Evolutionary conservation across 2,113 vertebrate genomes (phyloP), one percentile per base, ranked within the genome.

Genomic region (Sterna hirundo): DNA sequence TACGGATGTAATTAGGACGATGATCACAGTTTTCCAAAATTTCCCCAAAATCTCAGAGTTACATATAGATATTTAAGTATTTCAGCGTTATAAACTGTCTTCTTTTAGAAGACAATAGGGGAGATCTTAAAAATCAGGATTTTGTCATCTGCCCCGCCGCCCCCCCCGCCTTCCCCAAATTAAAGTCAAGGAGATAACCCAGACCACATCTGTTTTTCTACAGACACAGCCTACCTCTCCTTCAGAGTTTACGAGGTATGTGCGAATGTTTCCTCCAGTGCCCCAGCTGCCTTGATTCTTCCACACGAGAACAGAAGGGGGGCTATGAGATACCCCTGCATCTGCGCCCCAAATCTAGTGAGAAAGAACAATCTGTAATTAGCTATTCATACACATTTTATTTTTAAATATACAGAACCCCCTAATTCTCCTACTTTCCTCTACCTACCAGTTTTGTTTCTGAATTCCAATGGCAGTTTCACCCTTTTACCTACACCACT

Each of bases 241-340:
- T 4, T 99, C 98, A 0, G 98, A 96, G 27, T 99, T 99, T 2
- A 99, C 94, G 76, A 99, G 97, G 78, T 97, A 95, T 2, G 99
- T 99, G 44, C 98, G 94, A 30, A 98, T 98, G 13, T 98, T 97
- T 58, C 95, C 98, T 83, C 99, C 99, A 0, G 98, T 98, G 52
- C 99, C 99, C 99, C 99, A 99, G 92, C 98, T 99, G 94, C 96
- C 97, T 97, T 99, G 99, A 71, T 97, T 99, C 97, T 99, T 99
- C 99, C 99, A 99, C 94, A 99, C 97, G 0, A 99, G 97, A 38
- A 99, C 98, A 40, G 99, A 97, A 4, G 99, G 99, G 10, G 99
- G 99, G 54, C 98, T 98, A 23, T 99, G 99, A 83, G 98, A 91
- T 29, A 99, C 97, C 0, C 99, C 99, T 0, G 99, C 99, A 64